phyloP scores from a whole-genome alignment of 2,888 invertebrate species.

The Epinotia bilunana region DNA sequence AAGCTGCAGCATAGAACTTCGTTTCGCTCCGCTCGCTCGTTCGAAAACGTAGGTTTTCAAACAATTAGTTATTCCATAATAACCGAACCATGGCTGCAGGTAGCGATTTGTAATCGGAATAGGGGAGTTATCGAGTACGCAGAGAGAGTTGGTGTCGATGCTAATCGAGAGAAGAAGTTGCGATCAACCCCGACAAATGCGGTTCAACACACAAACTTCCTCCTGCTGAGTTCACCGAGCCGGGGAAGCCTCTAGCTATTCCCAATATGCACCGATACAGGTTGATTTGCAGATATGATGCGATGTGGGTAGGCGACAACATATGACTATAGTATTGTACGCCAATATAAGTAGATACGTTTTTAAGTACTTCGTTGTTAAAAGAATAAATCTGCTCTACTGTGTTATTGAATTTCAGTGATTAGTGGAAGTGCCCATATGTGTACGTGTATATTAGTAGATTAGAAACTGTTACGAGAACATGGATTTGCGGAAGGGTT shows the following conservation, averaged over 20 bases:
- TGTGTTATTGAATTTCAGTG: not conserved
- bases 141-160: conserved; percentile 69
- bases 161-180: conserved; percentile 70
- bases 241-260: conserved; percentile 34
- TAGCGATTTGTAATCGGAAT: conserved; percentile 50
- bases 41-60: not conserved
- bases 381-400: not conserved
- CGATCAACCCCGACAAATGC: conserved; percentile 71
- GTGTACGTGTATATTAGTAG: conserved; percentile 12
- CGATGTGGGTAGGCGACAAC: conserved; percentile 8
- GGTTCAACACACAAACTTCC: conserved; percentile 74
- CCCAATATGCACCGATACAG: conserved; percentile 32
- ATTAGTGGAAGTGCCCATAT: not conserved
- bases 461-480: conserved; percentile 29
- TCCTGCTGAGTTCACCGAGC: conserved; percentile 51
- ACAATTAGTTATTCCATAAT: not conserved
- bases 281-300: conserved; percentile 29
- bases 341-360: not conserved
- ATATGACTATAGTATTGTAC: not conserved
- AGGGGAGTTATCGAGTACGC: conserved; percentile 47
- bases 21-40: too few relatives aligned
- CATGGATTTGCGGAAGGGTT: conserved; percentile 27
- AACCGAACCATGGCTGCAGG: not conserved
- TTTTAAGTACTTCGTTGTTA: too few relatives aligned
- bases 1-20: too few relatives aligned